Evolutionary conservation across 2,113 vertebrate species (phyloP).

Genomic region (Salvator merianae): DNA sequence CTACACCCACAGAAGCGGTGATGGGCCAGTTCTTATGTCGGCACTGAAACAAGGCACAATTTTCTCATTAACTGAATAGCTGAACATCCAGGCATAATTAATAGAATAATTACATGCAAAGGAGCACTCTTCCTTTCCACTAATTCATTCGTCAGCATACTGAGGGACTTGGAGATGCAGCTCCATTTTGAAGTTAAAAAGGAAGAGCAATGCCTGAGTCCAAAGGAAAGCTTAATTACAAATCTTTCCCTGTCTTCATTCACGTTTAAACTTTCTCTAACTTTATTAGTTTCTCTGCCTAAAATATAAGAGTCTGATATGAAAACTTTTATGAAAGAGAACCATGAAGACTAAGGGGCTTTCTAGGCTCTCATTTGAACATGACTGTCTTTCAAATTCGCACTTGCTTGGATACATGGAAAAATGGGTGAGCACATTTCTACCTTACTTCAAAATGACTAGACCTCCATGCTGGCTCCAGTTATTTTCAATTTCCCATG

Average conservation of each 20-base stretch:
- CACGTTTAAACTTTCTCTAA: fast-evolving
- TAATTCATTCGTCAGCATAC: not conserved
- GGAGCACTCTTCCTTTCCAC: not conserved
- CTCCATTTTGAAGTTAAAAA: not conserved
- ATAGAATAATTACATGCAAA: not conserved
- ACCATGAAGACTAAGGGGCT: not conserved
- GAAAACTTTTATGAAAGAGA: not conserved
- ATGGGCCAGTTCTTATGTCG: not conserved
- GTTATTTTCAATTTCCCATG: not conserved
- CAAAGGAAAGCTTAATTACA: not conserved
- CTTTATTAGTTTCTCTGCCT: not conserved
- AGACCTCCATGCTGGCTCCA: too few relatives aligned
- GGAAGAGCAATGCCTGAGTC: not conserved
- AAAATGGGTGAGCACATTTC: too few relatives aligned
- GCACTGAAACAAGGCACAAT: not conserved
- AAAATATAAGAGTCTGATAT: not conserved
- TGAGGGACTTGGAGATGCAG: not conserved
- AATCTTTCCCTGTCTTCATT: not conserved
- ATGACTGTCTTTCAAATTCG: too few relatives aligned
- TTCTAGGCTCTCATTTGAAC: not conserved
- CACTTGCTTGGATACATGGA: too few relatives aligned
- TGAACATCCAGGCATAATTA: not conserved
- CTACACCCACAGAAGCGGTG: not conserved
- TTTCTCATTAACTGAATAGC: conserved; percentile 4
- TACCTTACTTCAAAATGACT: too few relatives aligned